Evolutionary conservation across 1,140 invertebrate genomes (phyloP).

Genomic region (Formica exsecta): DNA sequence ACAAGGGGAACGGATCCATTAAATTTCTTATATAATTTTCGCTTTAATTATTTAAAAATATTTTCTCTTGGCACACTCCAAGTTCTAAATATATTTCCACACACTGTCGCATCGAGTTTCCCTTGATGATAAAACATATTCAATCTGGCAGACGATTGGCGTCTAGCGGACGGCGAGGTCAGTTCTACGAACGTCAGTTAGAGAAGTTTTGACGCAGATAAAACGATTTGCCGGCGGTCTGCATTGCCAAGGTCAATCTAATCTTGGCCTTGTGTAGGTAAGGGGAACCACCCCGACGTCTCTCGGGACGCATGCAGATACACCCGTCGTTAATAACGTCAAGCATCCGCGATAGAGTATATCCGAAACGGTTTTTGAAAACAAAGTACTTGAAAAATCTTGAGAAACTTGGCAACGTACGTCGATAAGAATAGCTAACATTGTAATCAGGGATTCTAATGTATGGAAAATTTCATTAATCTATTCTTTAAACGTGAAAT

Average conservation of each 20-base stretch:
- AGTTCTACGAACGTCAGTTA: slow-evolving; percentile 11
- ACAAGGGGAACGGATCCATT: background rate
- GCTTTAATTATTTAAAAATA: background rate
- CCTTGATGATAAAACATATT: slow-evolving; percentile 6
- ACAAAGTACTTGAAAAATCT: slow-evolving; percentile 5
- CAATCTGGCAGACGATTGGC: slow-evolving; percentile 36
- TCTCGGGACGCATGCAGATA: slow-evolving; percentile 19
- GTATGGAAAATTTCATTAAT: slow-evolving; percentile 10
- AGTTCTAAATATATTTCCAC: slow-evolving; percentile 14
- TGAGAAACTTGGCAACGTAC: slow-evolving; percentile 27
- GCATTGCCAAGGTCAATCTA: slow-evolving; percentile 72
- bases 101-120: background rate
- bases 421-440: slow-evolving; percentile 19
- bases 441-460: background rate
- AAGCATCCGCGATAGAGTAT: background rate
- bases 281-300: slow-evolving; percentile 32
- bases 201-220: slow-evolving; percentile 51
- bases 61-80: background rate
- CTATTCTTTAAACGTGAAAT: background rate
- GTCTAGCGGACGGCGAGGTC: slow-evolving; percentile 43
- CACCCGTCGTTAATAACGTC: slow-evolving; percentile 44
- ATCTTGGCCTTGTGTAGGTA: slow-evolving; percentile 56
- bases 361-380: slow-evolving; percentile 59
- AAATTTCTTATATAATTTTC: background rate
- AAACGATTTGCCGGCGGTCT: slow-evolving; percentile 29